Evolutionary conservation across 2,888 invertebrate species (phyloP).

Genomic region (Helobdella robusta): DNA sequence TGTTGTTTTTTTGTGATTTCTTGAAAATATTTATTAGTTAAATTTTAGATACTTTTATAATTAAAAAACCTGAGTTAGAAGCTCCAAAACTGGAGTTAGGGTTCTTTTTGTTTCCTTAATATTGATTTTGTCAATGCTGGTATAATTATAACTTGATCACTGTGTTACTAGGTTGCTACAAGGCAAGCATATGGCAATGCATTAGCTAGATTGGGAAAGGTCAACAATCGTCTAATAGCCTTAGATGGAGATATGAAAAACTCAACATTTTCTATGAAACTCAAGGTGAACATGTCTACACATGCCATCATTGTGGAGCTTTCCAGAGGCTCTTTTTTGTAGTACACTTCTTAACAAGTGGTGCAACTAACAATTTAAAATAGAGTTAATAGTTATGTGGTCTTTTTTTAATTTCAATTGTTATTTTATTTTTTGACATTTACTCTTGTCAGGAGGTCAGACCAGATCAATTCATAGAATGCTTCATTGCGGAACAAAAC

Average conservation of each 20-base stretch:
- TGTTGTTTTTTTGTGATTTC: too few species aligned
- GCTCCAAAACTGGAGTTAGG: too few species aligned
- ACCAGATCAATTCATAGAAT: conserved; percentile 76
- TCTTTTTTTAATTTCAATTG: too few species aligned
- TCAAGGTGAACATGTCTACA: conserved; percentile 54
- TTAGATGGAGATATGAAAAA: conserved; percentile 97
- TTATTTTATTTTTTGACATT: too few species aligned
- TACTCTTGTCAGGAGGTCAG: conserved; percentile 46
- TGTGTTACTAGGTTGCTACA: conserved; percentile 47
- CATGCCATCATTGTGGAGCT: neutral
- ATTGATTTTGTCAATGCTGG: too few species aligned
- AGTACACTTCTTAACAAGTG: neutral
- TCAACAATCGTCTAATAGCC: conserved; percentile 70
- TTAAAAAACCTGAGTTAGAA: too few species aligned
- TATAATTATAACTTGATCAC: too few species aligned
- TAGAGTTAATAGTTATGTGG: too few species aligned
- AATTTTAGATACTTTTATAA: too few species aligned
- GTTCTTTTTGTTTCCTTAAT: too few species aligned
- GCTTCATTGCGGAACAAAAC: conserved; percentile 98
- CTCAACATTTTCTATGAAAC: conserved; percentile 88
- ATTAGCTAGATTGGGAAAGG: conserved; percentile 71
- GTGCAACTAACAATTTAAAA: too few species aligned
- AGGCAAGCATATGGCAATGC: conserved; percentile 86
- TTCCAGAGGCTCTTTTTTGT: neutral
- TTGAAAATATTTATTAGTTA: too few species aligned